Base-by-base conservation (phyloP, 2,113 vertebrate genomes). In the Nothocercus nigrocapillus region DNA sequence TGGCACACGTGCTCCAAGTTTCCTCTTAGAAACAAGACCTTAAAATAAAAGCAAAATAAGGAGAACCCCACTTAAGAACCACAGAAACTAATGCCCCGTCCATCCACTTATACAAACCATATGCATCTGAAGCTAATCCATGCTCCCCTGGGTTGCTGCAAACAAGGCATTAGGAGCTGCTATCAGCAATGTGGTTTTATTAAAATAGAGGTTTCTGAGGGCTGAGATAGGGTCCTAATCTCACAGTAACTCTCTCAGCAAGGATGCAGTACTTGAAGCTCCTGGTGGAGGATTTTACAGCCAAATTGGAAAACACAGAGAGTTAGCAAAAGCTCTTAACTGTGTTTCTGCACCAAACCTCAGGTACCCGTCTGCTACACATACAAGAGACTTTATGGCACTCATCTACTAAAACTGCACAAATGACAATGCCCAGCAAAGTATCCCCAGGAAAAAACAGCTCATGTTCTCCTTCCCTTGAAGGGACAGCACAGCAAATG, bases 1-100 rank as follows among this genome's bases (percentile, higher is more conserved):
- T 1, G 13, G 34, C 30, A 45, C 7, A 20, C 0, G 3, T 10
- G 51, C 0, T 1, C 21, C 16, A 32, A 30, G 11, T 30, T 44
- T 66, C 7, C 17, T 42, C 72, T 56, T 8, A 49, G 59, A 76
- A 91, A 34, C 9, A 45, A n/a, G 11, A 63, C 17, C 3, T 1
- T 16, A 47, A 3, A 56, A 56, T 58, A 58, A 32, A 5, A 32
- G 17, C 16, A 8, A 58, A 58, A 32, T 18, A 58, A 85, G 38
- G 66, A 86, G 70, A 92, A 75, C 2, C 5, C 15, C 4, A 1
- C 13, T 36, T 78, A 83, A 47, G 72, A 90, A 81, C 36, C 2
- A 3, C 14, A 76, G 47, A 78, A 81, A 75, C 27, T 62, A 82
- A 72, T 24, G 62, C 40, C 5, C 10, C 49, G 28, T 51, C 14